Percentiles rank a stretch among this genome's conserved stretches.
phyloP scores from a whole-genome alignment of 2,797 vertebrate species.

The Cirrhinus mrigala region DNA sequence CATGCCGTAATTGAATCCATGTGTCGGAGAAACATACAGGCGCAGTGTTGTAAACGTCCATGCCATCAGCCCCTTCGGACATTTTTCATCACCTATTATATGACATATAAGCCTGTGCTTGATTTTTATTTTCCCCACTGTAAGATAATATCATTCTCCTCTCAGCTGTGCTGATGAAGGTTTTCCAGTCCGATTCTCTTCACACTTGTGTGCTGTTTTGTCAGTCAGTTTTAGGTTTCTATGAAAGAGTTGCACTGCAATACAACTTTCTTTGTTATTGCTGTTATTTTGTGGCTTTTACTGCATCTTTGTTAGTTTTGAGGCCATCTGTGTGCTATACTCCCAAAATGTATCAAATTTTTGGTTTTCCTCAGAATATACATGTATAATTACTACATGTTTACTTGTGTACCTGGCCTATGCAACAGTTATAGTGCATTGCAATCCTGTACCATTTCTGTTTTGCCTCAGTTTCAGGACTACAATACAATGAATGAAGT shows the following conservation, averaged over 20 bases:
- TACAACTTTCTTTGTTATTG: neutral
- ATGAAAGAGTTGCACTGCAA: neutral
- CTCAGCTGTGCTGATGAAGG: neutral
- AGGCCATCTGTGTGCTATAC: neutral
- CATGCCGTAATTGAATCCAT: conserved; percentile 81
- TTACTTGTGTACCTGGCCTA: neutral
- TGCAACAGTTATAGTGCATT: neutral
- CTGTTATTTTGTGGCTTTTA: neutral
- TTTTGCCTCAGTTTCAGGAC: neutral
- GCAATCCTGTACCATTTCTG: neutral
- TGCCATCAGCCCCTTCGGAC: conserved; percentile 15
- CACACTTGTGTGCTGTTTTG: neutral
- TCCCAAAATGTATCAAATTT: neutral
- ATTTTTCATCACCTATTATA: conserved; percentile 14
- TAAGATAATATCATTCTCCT: neutral
- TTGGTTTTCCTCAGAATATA: neutral
- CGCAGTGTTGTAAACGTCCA: conserved; percentile 46
- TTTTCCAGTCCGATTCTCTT: neutral
- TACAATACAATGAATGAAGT: neutral
- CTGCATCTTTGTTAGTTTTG: neutral
- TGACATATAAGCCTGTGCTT: neutral
- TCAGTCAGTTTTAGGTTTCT: neutral
- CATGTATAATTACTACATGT: neutral
- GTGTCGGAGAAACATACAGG: conserved; percentile 71
- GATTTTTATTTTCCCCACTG: conserved; percentile 25